Conservation (phyloP, 2,888 invertebrate species). For the Papilio protenor region DNA sequence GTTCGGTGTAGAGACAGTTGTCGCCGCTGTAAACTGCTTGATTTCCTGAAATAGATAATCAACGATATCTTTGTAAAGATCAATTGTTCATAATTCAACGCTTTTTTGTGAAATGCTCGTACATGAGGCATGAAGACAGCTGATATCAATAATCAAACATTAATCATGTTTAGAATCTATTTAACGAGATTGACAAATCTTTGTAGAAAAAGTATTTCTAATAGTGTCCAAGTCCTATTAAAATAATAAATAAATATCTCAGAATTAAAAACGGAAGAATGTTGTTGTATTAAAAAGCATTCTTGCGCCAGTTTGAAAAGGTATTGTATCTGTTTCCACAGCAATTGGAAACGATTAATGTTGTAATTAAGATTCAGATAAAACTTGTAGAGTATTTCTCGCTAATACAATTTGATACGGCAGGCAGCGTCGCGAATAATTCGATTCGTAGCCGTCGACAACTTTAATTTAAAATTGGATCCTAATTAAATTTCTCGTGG, state of each 20-base stretch:
- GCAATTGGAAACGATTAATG: constrained; percentile 4
- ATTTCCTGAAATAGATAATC: constrained; percentile 61
- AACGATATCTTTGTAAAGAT: neutral
- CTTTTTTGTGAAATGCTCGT: neutral
- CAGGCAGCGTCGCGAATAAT: neutral
- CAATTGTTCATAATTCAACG: neutral
- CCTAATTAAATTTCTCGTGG: constrained; percentile 14
- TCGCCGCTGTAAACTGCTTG: constrained; percentile 57
- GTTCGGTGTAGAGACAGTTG: constrained; percentile 79
- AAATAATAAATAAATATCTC: neutral
- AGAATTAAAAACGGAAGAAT: neutral
- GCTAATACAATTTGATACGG: neutral
- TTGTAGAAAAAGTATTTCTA: neutral
- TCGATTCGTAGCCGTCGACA: neutral
- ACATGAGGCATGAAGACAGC: neutral
- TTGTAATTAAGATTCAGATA: constrained; percentile 9
- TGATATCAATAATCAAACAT: neutral
- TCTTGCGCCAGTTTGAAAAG: neutral
- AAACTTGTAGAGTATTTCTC: constrained; percentile 4
- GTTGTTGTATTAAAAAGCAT: neutral
- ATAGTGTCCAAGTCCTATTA: neutral
- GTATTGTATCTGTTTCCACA: neutral
- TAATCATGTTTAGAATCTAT: neutral
- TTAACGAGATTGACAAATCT: neutral
- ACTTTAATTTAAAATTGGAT: constrained; percentile 26